These are phyloP conservation scores for Horisme vitalbata DNA, from an alignment of 2,888 invertebrate genomes.

Conservation along the genomic window DNA sequence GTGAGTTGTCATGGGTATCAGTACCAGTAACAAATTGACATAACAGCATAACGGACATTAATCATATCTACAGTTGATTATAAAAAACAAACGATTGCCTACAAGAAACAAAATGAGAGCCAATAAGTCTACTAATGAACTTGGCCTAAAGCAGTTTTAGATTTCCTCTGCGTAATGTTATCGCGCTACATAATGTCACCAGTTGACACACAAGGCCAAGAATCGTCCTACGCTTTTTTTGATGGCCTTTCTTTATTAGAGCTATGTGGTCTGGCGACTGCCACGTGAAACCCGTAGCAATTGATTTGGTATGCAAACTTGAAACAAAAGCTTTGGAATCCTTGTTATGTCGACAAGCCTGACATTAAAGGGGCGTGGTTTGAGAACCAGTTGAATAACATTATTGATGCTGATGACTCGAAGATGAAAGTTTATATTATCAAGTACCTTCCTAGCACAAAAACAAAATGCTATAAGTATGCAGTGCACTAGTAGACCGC, in stretches of 20 bases:
- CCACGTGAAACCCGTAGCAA: neutral
- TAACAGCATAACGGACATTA: too few species aligned
- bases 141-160: neutral
- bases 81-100: too few species aligned
- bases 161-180: neutral
- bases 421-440: neutral
- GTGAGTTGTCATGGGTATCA: too few species aligned
- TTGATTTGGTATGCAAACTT: slow-evolving; percentile 10
- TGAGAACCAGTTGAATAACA: slow-evolving; percentile 8
- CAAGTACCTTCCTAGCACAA: too few species aligned
- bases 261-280: neutral
- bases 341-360: slow-evolving; percentile 8
- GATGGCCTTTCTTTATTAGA: neutral
- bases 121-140: too few species aligned
- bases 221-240: neutral
- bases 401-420: slow-evolving; percentile 5
- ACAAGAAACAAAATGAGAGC: too few species aligned
- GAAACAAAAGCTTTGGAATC: slow-evolving; percentile 13
- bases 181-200: neutral
- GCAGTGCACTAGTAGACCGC: too few species aligned
- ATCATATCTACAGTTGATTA: too few species aligned
- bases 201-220: neutral
- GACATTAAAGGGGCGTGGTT: slow-evolving; percentile 18
- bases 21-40: too few species aligned
- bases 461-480: too few species aligned